Evolutionary conservation across 2,113 vertebrate genomes (phyloP).

Genomic region (Notiomystis cincta): DNA sequence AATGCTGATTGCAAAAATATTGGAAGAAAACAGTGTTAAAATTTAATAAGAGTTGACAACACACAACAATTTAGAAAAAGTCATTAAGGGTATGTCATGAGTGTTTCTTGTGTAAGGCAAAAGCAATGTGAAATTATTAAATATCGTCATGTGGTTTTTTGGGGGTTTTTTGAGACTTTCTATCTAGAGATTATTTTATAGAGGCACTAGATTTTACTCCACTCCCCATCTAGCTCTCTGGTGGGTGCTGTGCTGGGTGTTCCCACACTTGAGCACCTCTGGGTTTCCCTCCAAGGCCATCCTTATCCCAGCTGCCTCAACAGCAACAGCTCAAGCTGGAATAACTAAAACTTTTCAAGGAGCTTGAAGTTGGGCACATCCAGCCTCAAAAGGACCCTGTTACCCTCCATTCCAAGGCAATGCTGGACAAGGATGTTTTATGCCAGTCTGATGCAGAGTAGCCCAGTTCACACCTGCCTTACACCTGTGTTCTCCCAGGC

Average conservation of each 20-base stretch:
- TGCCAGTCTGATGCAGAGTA: not conserved
- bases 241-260: fast-evolving
- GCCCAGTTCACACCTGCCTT: not conserved
- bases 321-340: not conserved
- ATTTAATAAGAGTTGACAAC: not conserved
- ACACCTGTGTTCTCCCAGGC: not conserved
- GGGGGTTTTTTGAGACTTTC: not conserved
- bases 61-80: not conserved
- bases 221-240: not conserved
- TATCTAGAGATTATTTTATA: not conserved
- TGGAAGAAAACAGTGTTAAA: not conserved
- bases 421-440: not conserved
- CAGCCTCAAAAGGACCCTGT: not conserved
- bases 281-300: not conserved
- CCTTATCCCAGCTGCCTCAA: not conserved
- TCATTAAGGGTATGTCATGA: not conserved
- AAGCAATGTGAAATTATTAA: not conserved
- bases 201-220: not conserved
- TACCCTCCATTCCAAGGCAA: not conserved
- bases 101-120: not conserved
- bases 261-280: not conserved
- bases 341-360: not conserved
- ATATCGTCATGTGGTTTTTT: not conserved
- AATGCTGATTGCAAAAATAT: not conserved
- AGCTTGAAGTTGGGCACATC: not conserved